These are phyloP conservation scores for Megalops cyprinoides DNA, from an alignment of 2,797 vertebrate genomes.

Conservation along the genomic window DNA sequence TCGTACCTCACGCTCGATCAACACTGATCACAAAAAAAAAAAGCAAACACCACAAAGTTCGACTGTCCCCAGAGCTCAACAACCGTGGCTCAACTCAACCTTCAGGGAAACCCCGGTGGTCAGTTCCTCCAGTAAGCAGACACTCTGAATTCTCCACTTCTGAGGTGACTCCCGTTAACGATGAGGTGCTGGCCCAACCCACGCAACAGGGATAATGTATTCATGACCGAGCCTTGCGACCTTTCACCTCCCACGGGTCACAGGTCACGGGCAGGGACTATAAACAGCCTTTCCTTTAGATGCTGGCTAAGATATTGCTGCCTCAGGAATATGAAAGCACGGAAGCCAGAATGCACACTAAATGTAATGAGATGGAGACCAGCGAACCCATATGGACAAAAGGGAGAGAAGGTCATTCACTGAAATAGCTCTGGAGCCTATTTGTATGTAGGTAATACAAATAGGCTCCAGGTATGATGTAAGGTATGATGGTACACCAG, in stretches of 20 bases:
- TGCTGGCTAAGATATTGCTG: neutral
- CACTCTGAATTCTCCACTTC: neutral
- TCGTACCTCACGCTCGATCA: neutral
- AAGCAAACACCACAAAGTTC: too few species aligned
- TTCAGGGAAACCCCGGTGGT: neutral
- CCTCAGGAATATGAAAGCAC: neutral
- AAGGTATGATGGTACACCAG: too few species aligned
- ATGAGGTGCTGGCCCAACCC: neutral
- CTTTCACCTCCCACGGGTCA: constrained; percentile 33
- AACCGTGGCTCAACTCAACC: neutral
- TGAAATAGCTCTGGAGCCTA: neutral
- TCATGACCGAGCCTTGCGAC: constrained; percentile 25
- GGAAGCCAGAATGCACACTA: too few species aligned
- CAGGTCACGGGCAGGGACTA: neutral
- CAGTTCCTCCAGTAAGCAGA: neutral
- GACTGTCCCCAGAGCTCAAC: neutral
- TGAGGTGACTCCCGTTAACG: neutral
- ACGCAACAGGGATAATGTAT: neutral
- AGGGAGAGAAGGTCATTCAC: neutral
- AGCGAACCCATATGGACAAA: neutral
- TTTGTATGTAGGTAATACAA: too few species aligned
- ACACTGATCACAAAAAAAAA: too few species aligned
- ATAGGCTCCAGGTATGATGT: too few species aligned
- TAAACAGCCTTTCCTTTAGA: neutral
- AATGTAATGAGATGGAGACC: neutral